Evolutionary conservation across 2,888 invertebrate species (phyloP).

Genomic region (Polietes domitor): DNA sequence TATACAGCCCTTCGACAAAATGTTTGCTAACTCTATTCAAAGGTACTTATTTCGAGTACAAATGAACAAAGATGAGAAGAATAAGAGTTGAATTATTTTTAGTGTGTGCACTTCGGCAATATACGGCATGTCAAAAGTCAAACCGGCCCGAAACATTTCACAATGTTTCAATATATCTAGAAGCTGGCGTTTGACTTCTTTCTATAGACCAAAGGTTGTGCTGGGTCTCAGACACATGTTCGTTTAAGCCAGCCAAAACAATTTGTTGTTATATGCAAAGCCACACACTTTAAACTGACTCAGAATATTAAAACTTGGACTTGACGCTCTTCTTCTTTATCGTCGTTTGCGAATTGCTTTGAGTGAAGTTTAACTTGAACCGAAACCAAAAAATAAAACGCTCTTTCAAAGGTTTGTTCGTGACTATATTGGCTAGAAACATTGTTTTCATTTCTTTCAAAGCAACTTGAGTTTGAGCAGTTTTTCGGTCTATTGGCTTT

Average conservation of each 20-base stretch:
- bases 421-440: background rate
- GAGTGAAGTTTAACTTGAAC: constrained; percentile 31
- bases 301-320: constrained; percentile 51
- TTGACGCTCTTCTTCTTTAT: constrained; percentile 39
- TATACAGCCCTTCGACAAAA: no score
- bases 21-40: no score
- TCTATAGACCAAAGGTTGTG: background rate
- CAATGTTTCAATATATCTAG: no score
- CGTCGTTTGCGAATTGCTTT: background rate
- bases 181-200: no score
- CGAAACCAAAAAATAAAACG: background rate
- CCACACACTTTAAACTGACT: constrained; percentile 40
- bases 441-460: constrained; percentile 33
- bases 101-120: no score
- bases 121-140: no score
- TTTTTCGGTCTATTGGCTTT: constrained; percentile 1
- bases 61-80: no score
- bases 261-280: background rate
- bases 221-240: background rate
- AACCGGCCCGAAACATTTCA: no score
- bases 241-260: no score
- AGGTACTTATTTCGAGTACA: no score
- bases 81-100: no score
- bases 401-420: background rate
- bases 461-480: background rate